phyloP scores from a whole-genome alignment of 2,797 vertebrate genomes.

The Picus viridis region DNA sequence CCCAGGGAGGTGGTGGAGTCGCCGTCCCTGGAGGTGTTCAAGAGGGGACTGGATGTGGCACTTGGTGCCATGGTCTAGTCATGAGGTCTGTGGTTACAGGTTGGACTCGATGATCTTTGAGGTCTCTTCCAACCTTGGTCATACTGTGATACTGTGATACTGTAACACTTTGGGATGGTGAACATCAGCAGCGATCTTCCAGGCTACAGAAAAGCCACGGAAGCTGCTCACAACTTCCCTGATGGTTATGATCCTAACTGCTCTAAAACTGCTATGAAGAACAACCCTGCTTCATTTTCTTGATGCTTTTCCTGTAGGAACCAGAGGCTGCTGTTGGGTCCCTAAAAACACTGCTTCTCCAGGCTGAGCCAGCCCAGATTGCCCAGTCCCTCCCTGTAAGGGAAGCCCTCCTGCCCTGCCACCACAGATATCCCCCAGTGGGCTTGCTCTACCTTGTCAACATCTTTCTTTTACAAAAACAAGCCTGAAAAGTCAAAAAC shows the following conservation, averaged over 20 bases:
- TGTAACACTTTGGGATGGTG: background rate
- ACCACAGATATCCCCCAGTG: fast-evolving
- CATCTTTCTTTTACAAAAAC: background rate
- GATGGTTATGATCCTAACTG: background rate
- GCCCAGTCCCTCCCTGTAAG: background rate
- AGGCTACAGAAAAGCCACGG: background rate
- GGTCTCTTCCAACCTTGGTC: too few relatives aligned
- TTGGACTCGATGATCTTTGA: too few relatives aligned
- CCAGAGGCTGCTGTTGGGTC: background rate
- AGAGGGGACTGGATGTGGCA: too few relatives aligned
- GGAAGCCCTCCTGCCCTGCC: background rate
- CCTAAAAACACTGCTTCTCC: background rate
- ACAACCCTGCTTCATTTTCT: background rate
- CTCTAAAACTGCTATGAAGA: background rate
- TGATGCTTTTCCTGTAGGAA: background rate
- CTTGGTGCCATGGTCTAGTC: too few relatives aligned
- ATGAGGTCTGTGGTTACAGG: too few relatives aligned
- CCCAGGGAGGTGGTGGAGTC: too few relatives aligned
- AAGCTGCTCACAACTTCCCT: background rate
- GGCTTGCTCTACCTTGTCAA: background rate
- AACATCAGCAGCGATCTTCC: background rate
- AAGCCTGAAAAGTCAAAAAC: background rate
- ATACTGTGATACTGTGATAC: too few relatives aligned
- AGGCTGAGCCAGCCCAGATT: background rate
- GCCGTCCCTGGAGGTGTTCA: too few relatives aligned